phyloP scores from a whole-genome alignment of 2,888 invertebrate species.

The Caenorhabditis doughertyi region DNA sequence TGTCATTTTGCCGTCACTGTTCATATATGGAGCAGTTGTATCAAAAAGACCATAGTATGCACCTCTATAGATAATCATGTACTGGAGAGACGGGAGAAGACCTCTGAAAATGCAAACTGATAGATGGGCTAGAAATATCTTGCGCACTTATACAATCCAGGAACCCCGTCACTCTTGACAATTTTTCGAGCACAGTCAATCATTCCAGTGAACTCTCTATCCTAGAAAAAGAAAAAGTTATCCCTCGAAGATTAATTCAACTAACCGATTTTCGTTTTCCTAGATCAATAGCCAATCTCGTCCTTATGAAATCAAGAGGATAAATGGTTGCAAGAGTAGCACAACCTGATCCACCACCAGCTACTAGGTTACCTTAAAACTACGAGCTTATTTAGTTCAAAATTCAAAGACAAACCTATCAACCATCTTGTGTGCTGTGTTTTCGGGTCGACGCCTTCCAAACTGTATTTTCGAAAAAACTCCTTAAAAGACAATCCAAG shows the following conservation, averaged over 20 bases:
- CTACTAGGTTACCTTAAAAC: conserved; percentile 88
- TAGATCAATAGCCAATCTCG: conserved; percentile 91
- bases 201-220: conserved; percentile 92
- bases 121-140: neutral
- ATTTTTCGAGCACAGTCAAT: conserved; percentile 92
- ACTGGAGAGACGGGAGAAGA: conserved; percentile 95
- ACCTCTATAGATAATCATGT: conserved; percentile 92
- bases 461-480: conserved; percentile 76
- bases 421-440: conserved; percentile 66
- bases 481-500: conserved; percentile 82
- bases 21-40: conserved; percentile 91
- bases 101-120: conserved; percentile 85
- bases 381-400: neutral
- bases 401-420: conserved; percentile 53
- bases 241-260: neutral
- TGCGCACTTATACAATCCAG: conserved; percentile 89
- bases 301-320: conserved; percentile 95
- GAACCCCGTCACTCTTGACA: conserved; percentile 88
- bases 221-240: conserved; percentile 47
- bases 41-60: conserved; percentile 83
- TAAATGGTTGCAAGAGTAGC: conserved; percentile 95
- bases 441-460: conserved; percentile 74
- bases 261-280: conserved; percentile 86
- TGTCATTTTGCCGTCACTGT: conserved; percentile 91
- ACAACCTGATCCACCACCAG: conserved; percentile 95